phyloP scores from a whole-genome alignment of 2,113 vertebrate species.

The Oenanthe melanoleuca region DNA sequence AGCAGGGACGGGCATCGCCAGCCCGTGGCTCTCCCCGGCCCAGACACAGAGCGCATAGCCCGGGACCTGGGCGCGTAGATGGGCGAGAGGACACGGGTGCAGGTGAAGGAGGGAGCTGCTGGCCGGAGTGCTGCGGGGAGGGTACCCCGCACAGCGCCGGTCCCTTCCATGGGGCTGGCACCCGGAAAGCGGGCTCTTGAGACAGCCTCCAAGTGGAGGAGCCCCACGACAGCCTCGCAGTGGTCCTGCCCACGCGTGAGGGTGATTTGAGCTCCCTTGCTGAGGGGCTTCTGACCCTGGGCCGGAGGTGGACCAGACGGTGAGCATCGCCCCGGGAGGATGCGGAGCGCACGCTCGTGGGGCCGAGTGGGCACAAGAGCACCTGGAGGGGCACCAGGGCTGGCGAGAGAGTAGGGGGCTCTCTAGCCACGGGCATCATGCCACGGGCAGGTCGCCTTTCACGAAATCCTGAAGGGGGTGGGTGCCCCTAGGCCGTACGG shows the following conservation, averaged over 20 bases:
- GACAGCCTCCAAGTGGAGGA: background rate
- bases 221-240: background rate
- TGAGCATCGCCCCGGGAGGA: background rate
- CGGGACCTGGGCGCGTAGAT: background rate
- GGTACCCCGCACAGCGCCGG: background rate
- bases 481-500: background rate
- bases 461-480: background rate
- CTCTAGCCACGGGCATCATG: background rate
- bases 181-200: background rate
- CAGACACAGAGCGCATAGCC: fast-evolving
- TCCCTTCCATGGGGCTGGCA: background rate
- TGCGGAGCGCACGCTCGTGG: background rate
- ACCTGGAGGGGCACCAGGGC: background rate
- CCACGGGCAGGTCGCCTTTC: background rate
- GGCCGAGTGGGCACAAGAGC: background rate
- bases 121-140: background rate
- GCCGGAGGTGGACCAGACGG: background rate
- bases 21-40: background rate
- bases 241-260: background rate
- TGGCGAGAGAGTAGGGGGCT: background rate
- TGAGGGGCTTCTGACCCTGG: background rate
- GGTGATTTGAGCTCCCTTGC: background rate
- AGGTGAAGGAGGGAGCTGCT: background rate
- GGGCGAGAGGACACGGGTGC: background rate
- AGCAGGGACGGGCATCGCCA: background rate